Evolutionary conservation across 2,113 vertebrate genomes (phyloP).

Genomic region (Accipiter cooperii): DNA sequence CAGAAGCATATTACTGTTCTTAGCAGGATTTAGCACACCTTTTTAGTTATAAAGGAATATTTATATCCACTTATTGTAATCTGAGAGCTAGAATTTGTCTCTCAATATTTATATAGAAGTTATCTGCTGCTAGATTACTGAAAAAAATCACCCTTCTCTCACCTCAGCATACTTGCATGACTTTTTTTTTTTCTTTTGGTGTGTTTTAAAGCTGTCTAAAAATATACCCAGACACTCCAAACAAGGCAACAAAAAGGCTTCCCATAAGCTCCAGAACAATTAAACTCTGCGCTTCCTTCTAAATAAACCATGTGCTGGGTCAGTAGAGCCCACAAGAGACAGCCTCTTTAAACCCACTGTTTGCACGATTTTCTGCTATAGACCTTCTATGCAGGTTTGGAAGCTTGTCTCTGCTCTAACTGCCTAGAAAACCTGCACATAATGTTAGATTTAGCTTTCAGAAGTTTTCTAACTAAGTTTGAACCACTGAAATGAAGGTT

Average conservation of each 20-base stretch:
- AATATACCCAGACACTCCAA: neutral
- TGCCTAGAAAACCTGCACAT: neutral
- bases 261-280: conserved; percentile 2
- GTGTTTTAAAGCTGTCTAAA: neutral
- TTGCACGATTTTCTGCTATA: neutral
- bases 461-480: conserved; percentile 7
- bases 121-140: neutral
- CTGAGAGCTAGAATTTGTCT: neutral
- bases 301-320: neutral
- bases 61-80: neutral
- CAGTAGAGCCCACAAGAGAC: neutral
- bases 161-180: neutral
- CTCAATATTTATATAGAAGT: neutral
- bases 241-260: neutral
- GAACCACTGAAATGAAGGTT: neutral
- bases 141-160: neutral
- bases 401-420: neutral
- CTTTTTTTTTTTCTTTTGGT: neutral
- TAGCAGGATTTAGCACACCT: neutral
- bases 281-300: neutral
- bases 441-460: neutral
- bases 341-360: neutral
- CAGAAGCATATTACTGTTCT: neutral
- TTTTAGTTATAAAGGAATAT: neutral
- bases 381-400: neutral